phyloP scores from a whole-genome alignment of 2,888 invertebrate genomes.

The Mantis religiosa region DNA sequence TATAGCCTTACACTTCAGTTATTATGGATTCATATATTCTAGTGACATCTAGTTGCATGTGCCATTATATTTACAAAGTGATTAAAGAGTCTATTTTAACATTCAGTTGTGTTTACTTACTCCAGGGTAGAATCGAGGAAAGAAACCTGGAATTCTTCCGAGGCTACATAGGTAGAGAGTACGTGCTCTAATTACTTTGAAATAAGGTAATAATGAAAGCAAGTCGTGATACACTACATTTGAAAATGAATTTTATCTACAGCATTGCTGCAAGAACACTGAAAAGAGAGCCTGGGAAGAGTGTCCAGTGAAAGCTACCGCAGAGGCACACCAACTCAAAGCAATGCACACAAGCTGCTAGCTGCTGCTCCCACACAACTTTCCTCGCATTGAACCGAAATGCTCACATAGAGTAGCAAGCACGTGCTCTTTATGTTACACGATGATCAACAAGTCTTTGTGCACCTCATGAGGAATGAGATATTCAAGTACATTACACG shows the following conservation, averaged over 20 bases:
- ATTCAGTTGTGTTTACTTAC: neutral
- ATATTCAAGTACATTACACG: too few species aligned
- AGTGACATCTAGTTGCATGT: neutral
- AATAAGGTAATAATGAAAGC: neutral
- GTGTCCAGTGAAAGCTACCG: neutral
- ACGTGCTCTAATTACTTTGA: neutral
- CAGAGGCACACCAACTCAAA: neutral
- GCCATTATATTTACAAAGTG: neutral
- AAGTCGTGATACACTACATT: neutral
- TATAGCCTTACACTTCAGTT: neutral
- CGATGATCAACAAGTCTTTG: too few species aligned
- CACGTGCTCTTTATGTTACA: too few species aligned
- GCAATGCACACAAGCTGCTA: neutral
- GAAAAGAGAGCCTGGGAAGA: neutral
- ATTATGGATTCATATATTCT: neutral
- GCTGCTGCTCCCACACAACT: neutral
- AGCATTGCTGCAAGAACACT: neutral
- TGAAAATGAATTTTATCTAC: neutral
- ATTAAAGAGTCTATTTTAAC: neutral
- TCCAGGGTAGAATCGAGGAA: neutral
- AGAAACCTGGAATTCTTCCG: neutral
- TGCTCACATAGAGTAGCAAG: neutral
- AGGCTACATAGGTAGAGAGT: neutral
- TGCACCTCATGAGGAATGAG: too few species aligned
- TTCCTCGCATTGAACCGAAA: neutral